phyloP scores from a whole-genome alignment of 2,797 vertebrate species.

The Tauraco hartlaubi region DNA sequence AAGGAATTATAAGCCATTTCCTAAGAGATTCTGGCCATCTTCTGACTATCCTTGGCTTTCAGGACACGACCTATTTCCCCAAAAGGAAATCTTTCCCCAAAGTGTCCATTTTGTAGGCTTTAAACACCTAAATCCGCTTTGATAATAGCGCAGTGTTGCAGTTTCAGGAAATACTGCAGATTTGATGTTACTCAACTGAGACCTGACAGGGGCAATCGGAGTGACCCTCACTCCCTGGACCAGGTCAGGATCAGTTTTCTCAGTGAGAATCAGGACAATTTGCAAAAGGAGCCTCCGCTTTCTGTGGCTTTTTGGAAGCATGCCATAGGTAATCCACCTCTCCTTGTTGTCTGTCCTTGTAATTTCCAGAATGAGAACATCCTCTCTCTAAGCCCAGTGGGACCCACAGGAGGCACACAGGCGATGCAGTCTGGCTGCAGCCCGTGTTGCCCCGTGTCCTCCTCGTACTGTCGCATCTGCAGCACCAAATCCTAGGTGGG shows the following conservation, averaged over 20 bases:
- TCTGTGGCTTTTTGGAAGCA: neutral
- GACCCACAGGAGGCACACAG: no score
- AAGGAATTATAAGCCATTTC: neutral
- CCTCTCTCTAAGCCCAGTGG: neutral
- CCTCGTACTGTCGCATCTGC: neutral
- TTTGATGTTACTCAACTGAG: neutral
- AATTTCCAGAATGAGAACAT: neutral
- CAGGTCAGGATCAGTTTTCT: neutral
- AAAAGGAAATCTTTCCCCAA: neutral
- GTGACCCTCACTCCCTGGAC: neutral
- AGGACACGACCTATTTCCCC: neutral
- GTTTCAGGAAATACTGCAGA: neutral
- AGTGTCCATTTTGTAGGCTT: neutral
- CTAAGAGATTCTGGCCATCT: neutral
- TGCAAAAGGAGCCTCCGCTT: neutral
- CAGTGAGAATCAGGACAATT: neutral
- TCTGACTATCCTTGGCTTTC: neutral
- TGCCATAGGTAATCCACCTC: rapidly evolving
- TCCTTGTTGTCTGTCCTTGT: neutral
- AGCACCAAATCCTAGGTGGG: neutral
- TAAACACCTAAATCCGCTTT: neutral
- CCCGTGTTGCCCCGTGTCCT: neutral
- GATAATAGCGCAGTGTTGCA: neutral
- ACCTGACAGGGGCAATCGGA: neutral
- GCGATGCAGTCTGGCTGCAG: neutral